These are phyloP conservation scores for crab-eating macaque (Macaca fascicularis) DNA, from an alignment of 2,113 vertebrate species.

Conservation along the genomic window DNA sequence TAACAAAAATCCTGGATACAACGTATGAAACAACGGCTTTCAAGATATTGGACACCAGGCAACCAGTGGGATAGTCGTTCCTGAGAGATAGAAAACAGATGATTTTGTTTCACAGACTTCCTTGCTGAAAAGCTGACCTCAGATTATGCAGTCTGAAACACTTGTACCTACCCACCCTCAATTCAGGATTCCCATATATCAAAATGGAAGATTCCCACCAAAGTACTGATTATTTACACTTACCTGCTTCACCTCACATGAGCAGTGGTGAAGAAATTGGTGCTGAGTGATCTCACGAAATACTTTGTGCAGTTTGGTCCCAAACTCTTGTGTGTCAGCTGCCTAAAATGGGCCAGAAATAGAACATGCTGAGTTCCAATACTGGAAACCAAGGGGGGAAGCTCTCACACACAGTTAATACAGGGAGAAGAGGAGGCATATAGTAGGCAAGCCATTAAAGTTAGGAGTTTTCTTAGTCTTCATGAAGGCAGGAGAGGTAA, in stretches of 20 bases:
- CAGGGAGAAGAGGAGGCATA: neutral
- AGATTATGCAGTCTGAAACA: neutral
- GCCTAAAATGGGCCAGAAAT: conserved; percentile 57
- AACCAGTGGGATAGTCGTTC: neutral
- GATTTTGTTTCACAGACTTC: neutral
- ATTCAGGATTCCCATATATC: neutral
- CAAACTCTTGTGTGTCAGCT: conserved; percentile 71
- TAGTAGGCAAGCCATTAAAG: neutral
- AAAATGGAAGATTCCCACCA: neutral
- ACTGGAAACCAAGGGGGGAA: neutral
- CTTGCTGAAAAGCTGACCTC: neutral
- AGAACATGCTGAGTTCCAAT: neutral
- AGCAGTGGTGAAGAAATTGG: conserved; percentile 35
- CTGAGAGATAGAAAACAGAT: neutral
- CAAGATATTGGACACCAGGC: neutral
- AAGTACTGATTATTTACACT: neutral
- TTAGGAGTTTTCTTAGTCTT: neutral
- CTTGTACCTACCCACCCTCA: neutral
- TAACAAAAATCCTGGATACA: neutral
- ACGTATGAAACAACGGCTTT: neutral
- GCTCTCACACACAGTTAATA: neutral
- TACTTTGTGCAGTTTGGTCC: conserved; percentile 55
- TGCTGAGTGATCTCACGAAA: conserved; percentile 58
- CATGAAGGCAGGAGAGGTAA: neutral
- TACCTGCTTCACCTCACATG: conserved; percentile 60